phyloP scores from a whole-genome alignment of 2,888 invertebrate genomes.

The Drosophila multiciliata region DNA sequence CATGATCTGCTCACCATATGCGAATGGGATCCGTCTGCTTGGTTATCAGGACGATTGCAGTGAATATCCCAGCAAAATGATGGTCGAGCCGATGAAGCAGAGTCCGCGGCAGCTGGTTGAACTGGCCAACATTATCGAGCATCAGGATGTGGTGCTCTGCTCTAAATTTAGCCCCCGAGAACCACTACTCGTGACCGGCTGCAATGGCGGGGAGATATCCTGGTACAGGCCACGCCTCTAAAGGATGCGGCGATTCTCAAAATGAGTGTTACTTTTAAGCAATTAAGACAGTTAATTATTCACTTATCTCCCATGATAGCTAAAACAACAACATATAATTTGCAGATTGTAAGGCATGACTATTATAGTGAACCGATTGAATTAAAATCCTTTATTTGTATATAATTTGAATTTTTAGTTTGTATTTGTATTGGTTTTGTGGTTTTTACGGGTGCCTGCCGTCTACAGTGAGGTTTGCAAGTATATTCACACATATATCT shows the following conservation, averaged over 20 bases:
- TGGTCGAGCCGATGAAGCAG: constrained; percentile 85
- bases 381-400: constrained; percentile 49
- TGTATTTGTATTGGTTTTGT: constrained; percentile 12
- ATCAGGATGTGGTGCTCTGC: constrained; percentile 93
- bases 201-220: constrained; percentile 93
- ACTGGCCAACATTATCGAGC: constrained; percentile 89
- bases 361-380: constrained; percentile 49
- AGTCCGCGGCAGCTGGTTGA: constrained; percentile 86
- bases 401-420: constrained; percentile 19
- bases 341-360: constrained; percentile 18
- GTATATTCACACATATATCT: constrained; percentile 32
- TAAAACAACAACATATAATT: constrained; percentile 13
- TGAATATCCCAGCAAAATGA: constrained; percentile 87
- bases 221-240: constrained; percentile 91
- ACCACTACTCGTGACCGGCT: constrained; percentile 95
- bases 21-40: constrained; percentile 93
- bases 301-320: neutral
- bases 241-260: constrained; percentile 12
- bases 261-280: constrained; percentile 16
- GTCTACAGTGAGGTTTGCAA: constrained; percentile 46
- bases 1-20: constrained; percentile 95
- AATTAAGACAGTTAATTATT: constrained; percentile 10
- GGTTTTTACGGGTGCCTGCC: constrained; percentile 13
- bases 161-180: constrained; percentile 95
- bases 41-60: constrained; percentile 91